Base-by-base conservation (phyloP, 1,140 invertebrate genomes). In the Temnothorax curvispinosus region DNA sequence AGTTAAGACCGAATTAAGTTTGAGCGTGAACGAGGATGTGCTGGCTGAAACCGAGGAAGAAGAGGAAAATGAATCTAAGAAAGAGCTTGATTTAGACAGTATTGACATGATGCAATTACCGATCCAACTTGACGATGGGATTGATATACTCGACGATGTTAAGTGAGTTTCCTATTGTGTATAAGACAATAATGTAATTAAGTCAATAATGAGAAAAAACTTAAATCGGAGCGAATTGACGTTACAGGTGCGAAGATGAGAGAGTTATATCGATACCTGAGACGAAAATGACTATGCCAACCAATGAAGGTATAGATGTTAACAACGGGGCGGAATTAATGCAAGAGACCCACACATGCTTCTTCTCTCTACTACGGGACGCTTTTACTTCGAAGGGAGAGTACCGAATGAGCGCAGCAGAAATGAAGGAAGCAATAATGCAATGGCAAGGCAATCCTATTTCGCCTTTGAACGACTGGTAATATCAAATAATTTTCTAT, bases 381-480 rank as follows among this genome's bases (percentile, higher is more conserved):
- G 96, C 98, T 62, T 97, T 98, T 77, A 97, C 97, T 50, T 97
- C 98, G 0, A 97, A 98, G n/a, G 96, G 96, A 0, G 97, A 98
- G 82, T 98, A 98, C 93, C 96, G 98, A 15, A 97, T 98, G 94
- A 97, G 97, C 32, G 96, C 97, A 52, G 94, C 95, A 2, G 97
- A 98, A 92, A 94, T 99, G 88, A 97, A 98, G 91, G 97, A 97
- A 35, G 96, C 97, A 65, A 96, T 99, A 7, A 95, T 96, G 81
- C 96, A 97, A 35, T 99, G 98, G 97, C 97, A 98, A 93, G 96
- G 97, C 44, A 98, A 97, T 94, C 97, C 98, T 3, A 97, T 98
- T 76, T 97, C 97, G 27, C 97, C 97, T 2, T 95, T 98, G 2
- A 98, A 98, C 93, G 97, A 97, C 80, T 99, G 98, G 98, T 97